A percentile compares a stretch with the other conserved stretches of the same genome.
Evolutionary conservation across 2,888 invertebrate genomes (phyloP).

Genomic region (Caenorhabditis japonica): DNA sequence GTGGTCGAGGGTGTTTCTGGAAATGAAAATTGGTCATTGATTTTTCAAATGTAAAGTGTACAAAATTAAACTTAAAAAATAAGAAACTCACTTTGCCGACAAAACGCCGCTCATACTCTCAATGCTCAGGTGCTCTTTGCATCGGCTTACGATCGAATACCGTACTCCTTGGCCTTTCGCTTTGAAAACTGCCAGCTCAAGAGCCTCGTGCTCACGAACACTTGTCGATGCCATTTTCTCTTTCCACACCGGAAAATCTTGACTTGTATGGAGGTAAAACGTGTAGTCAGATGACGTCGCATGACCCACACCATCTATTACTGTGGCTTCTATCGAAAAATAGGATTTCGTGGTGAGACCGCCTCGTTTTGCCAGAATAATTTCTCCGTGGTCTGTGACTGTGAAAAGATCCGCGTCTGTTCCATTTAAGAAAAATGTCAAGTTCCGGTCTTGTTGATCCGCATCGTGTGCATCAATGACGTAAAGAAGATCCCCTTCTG

Average conservation of each 20-base stretch:
- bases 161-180: conserved; percentile 22
- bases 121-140: conserved; percentile 29
- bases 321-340: conserved; percentile 9
- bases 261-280: conserved; percentile 9
- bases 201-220: conserved; percentile 32
- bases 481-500: conserved; percentile 45
- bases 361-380: conserved; percentile 81
- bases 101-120: conserved; percentile 32
- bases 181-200: conserved; percentile 34
- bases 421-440: conserved; percentile 25
- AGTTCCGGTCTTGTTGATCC: conserved; percentile 30
- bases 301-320: conserved; percentile 21
- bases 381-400: conserved; percentile 78
- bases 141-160: conserved; percentile 31
- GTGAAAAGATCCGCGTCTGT: conserved; percentile 30
- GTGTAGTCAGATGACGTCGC: conserved; percentile 22
- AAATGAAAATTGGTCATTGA: neutral
- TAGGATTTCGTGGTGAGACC: conserved; percentile 4
- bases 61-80: neutral
- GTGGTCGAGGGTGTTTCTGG: conserved; percentile 36
- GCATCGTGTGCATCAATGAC: conserved; percentile 56
- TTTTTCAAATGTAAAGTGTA: neutral
- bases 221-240: conserved; percentile 19
- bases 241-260: conserved; percentile 20
- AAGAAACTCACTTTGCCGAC: conserved; percentile 7